Evolutionary conservation across 2,113 vertebrate genomes (phyloP).

Genomic region (Dromiciops gliroides): DNA sequence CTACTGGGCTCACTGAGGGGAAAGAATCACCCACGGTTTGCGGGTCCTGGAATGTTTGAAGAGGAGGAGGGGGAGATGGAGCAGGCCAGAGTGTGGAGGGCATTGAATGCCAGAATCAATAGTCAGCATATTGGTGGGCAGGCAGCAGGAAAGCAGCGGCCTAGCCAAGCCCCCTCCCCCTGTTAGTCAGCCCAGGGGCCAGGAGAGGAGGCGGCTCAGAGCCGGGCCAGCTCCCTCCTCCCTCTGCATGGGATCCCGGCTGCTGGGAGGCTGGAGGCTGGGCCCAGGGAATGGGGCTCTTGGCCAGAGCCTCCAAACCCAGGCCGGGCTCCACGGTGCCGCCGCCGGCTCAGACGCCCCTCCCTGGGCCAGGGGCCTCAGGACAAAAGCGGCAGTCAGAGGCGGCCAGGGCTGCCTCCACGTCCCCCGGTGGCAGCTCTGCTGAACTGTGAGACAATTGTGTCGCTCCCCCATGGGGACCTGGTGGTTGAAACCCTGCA

Average conservation of each 20-base stretch:
- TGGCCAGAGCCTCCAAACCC: not conserved
- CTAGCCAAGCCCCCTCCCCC: too few species aligned
- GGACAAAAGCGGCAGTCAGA: not conserved
- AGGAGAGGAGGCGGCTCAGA: not conserved
- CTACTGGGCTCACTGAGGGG: not conserved
- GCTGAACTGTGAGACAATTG: not conserved
- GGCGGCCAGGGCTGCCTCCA: not conserved
- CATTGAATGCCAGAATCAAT: not conserved
- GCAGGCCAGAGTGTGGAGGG: too few species aligned
- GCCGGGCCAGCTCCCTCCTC: not conserved
- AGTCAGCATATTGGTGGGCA: not conserved
- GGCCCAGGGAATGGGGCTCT: not conserved
- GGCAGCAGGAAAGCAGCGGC: too few species aligned
- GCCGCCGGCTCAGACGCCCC: not conserved
- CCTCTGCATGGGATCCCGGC: not conserved
- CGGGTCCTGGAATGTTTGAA: not conserved
- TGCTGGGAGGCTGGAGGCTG: not conserved
- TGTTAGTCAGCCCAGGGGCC: not conserved
- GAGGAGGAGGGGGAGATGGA: too few species aligned
- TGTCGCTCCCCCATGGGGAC: not conserved
- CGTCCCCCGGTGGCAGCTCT: not conserved
- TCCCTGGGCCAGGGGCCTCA: not conserved
- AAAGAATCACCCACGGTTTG: not conserved
- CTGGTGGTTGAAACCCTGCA: not conserved
- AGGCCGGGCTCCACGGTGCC: not conserved